Evolutionary conservation across 2,797 vertebrate genomes (phyloP).

Genomic region (Eulemur rubriventer): DNA sequence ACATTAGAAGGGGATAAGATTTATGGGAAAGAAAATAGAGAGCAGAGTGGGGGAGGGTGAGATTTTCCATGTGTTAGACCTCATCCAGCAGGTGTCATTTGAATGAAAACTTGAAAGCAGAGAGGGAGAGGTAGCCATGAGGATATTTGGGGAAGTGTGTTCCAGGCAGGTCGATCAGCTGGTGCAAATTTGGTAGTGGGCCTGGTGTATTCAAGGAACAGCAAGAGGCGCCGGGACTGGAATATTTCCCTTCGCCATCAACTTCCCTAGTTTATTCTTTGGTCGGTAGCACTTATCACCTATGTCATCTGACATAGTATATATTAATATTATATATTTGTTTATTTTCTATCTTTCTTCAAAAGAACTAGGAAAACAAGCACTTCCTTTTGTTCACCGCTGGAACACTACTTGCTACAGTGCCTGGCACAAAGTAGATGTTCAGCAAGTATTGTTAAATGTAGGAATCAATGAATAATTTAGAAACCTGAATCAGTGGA

Average conservation of each 20-base stretch:
- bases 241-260: neutral
- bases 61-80: neutral
- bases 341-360: neutral
- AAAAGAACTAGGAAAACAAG: neutral
- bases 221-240: neutral
- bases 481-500: neutral
- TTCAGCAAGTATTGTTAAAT: neutral
- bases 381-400: neutral
- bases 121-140: neutral
- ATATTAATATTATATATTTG: too few relatives aligned
- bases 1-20: neutral
- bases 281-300: neutral
- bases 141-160: neutral
- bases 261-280: neutral
- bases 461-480: neutral
- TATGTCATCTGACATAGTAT: neutral
- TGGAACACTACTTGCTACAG: neutral
- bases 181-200: too few relatives aligned
- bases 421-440: neutral
- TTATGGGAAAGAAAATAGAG: neutral
- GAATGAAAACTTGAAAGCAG: neutral
- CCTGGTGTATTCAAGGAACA: neutral
- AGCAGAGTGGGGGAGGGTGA: neutral
- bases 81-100: neutral
- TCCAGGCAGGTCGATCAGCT: neutral